Percentiles rank a stretch among this genome's conserved stretches.
Conservation (phyloP, 2,797 vertebrate genomes). For the Orestias chungarensis region DNA sequence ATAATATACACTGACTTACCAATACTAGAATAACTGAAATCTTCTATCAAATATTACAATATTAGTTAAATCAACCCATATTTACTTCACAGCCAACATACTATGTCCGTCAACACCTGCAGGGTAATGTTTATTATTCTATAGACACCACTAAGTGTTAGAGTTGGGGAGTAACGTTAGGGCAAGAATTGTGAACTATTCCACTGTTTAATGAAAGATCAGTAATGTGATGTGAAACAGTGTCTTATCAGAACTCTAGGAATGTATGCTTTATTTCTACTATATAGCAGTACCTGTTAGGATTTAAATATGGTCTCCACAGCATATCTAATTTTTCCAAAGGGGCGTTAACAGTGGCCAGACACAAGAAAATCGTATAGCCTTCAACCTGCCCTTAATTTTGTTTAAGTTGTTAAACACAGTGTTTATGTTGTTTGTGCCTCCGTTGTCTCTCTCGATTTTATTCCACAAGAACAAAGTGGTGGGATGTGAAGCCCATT, state of each 20-base stretch:
- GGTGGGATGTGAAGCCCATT: background rate
- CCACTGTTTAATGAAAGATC: background rate
- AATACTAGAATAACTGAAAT: no score
- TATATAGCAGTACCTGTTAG: background rate
- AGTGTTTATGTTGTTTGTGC: background rate
- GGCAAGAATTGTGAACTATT: no score
- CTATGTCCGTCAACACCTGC: background rate
- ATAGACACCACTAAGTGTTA: background rate
- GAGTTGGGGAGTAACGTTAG: background rate
- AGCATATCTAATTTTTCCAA: background rate
- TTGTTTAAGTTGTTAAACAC: background rate
- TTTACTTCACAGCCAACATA: background rate
- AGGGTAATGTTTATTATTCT: background rate
- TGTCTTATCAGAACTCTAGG: background rate
- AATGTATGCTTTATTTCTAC: background rate
- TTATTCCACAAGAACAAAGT: background rate
- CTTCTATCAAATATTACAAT: no score
- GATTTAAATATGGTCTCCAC: background rate
- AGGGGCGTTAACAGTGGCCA: background rate
- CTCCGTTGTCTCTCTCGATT: background rate
- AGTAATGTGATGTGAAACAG: background rate
- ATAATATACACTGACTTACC: background rate
- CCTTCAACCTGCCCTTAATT: background rate
- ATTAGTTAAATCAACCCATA: background rate
- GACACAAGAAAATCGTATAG: background rate